These are phyloP conservation scores for Rhodeus uyekii DNA, from an alignment of 2,797 vertebrate species.

Conservation along the genomic window DNA sequence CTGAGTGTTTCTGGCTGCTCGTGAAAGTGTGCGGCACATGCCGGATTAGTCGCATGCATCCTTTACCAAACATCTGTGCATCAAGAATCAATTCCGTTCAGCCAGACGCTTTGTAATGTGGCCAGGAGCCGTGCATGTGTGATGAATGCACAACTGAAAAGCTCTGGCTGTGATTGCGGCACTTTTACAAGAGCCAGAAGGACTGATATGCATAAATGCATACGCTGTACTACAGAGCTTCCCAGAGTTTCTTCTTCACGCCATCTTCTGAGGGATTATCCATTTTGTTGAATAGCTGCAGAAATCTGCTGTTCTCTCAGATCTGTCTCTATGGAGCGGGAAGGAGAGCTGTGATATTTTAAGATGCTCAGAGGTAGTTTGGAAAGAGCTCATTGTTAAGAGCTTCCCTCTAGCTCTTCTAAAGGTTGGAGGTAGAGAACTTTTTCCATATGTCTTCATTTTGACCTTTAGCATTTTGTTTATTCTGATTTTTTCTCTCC, in stretches of 20 bases:
- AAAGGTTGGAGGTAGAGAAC: not conserved
- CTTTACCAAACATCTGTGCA: conserved; percentile 41
- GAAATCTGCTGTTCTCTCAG: conserved; percentile 24
- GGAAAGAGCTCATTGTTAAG: conserved; percentile 23
- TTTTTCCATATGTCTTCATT: conserved; percentile 12
- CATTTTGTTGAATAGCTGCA: conserved; percentile 50
- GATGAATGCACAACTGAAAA: conserved; percentile 59
- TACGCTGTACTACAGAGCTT: not conserved
- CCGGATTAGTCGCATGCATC: conserved; percentile 40
- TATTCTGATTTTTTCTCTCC: not conserved
- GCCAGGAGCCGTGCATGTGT: conserved; percentile 17
- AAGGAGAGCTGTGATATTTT: conserved; percentile 35
- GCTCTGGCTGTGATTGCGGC: conserved; percentile 44
- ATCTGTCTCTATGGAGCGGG: conserved; percentile 26
- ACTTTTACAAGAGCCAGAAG: conserved; percentile 39
- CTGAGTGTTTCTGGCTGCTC: conserved; percentile 56
- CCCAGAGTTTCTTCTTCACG: not conserved
- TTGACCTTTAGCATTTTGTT: conserved; percentile 2
- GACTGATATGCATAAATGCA: conserved; percentile 22
- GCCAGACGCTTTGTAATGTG: conserved; percentile 40
- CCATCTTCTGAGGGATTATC: conserved; percentile 43
- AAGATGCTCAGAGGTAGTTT: conserved; percentile 24
- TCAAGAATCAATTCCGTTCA: conserved; percentile 54
- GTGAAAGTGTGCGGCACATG: conserved; percentile 47
- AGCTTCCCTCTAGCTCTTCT: not conserved